Evolutionary conservation across 1,140 invertebrate species (phyloP), one percentile per base, ranked within the genome.

Genomic region (Callitettix versicolor): DNA sequence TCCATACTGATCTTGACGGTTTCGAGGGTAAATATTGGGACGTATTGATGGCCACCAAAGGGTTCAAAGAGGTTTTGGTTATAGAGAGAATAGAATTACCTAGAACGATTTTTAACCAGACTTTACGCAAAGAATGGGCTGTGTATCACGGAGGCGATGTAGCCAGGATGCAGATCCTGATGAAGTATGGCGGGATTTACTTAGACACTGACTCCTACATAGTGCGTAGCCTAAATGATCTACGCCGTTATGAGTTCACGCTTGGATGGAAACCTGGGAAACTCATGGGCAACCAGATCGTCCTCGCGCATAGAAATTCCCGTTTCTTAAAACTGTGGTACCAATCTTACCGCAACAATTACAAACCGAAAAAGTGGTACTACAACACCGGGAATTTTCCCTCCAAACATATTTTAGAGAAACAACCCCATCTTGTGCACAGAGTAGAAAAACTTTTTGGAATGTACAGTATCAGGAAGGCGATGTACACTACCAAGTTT

Each of bases 211-310:
- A 62, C 40, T 55, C 59, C 3, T 58, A 56, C 26, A 12, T 60
- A 14, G 26, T 53, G 9, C n/a, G 42, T 6, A 58, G 26, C 17
- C 18, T 62, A 18, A 41, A 58, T 18, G 24, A 48, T n/a, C 59
- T 62, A 20, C 15, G 58, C 4, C 60, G 59, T 42, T 71, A 66
- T 56, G 70, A 71, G 61, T 65, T 69, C 58, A 55, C 63, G 1
- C 18, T 73, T 11, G 72, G 69, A 6, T 71, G 67, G 70, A 44
- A 20, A 33, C 42, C 26, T 5, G 53, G 38, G 7, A 26, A 64
- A 57, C 51, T 55, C 21, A 53, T 69, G 17, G 66, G 62, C 17
- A 65, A 62, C 30, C 66, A 68, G 50, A 34, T 68, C 6, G 43
- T 69, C 14, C 53, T 70, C 20, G 67, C 64, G 9, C 61, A 66